These are phyloP conservation scores for Paragorgia papillata DNA, from an alignment of 92 coral and sea anemone genomes.

Conservation along the genomic window DNA sequence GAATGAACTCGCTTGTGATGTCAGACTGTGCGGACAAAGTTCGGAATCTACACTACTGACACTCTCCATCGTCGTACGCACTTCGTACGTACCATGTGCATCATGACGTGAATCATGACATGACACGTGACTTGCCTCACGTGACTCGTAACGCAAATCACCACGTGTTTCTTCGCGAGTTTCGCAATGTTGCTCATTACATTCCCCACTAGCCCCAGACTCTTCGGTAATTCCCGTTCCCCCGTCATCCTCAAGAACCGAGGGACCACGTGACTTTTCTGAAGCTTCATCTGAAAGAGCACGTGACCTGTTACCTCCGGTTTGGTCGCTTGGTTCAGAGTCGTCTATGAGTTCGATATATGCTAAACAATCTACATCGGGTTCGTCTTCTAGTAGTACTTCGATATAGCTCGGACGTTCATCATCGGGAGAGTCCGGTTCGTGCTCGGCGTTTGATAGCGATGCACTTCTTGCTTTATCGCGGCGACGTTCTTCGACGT, in stretches of 20 bases:
- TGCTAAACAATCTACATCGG: too few relatives aligned
- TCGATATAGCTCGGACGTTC: neutral
- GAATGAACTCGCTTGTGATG: conserved; percentile 2
- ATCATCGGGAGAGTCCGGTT: neutral
- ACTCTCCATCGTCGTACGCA: neutral
- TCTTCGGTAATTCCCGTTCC: neutral
- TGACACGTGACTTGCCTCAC: too few relatives aligned
- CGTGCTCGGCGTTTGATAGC: neutral
- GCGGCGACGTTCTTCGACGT: neutral
- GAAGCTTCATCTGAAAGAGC: neutral
- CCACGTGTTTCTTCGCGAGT: neutral
- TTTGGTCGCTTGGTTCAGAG: neutral
- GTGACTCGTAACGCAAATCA: too few relatives aligned
- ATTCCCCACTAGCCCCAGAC: neutral
- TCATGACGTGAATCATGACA: too few relatives aligned
- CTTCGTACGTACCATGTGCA: neutral
- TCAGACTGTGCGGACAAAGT: neutral
- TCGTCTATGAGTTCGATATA: too few relatives aligned
- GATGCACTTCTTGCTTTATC: neutral
- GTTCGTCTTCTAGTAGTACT: neutral
- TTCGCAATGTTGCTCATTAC: too few relatives aligned
- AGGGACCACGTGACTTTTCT: neutral
- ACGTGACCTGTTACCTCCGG: neutral
- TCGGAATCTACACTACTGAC: neutral
- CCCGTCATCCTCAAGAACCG: too few relatives aligned